A percentile compares a stretch with the other conserved stretches of the same genome.
phyloP scores from a whole-genome alignment of 2,113 vertebrate genomes.

The Cygnus atratus region DNA sequence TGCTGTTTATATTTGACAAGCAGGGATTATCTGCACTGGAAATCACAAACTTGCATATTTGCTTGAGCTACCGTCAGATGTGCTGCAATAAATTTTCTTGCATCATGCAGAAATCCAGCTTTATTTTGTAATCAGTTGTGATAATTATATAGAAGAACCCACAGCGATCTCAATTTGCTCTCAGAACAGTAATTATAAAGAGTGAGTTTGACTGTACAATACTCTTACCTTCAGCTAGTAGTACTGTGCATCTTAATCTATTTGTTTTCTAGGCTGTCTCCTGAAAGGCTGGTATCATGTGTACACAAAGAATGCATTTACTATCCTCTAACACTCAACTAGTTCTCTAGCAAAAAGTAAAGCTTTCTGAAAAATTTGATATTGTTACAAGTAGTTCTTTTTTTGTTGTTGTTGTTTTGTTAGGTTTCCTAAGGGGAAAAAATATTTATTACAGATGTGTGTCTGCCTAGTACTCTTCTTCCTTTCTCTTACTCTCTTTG shows the following conservation, averaged over 20 bases:
- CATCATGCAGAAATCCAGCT: constrained; percentile 32
- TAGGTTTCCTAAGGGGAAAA: not conserved
- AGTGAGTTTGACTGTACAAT: not conserved
- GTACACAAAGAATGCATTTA: not conserved
- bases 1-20: not conserved
- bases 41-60: constrained; percentile 25
- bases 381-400: not conserved
- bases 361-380: not conserved
- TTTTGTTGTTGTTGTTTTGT: not conserved
- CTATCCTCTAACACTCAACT: not conserved
- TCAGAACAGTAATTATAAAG: not conserved
- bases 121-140: constrained; percentile 32
- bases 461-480: not conserved
- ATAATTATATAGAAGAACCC: constrained; percentile 13
- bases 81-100: constrained; percentile 41
- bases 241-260: not conserved
- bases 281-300: not conserved
- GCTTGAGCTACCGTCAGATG: constrained; percentile 5
- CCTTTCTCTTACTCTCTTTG: not conserved
- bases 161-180: not conserved
- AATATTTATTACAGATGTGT: not conserved
- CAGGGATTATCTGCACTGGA: constrained; percentile 8
- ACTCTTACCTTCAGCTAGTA: not conserved
- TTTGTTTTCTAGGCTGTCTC: not conserved
- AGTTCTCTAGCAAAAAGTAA: not conserved